Evolutionary conservation across 2,888 invertebrate genomes (phyloP), one percentile per base, ranked within the genome.

Genomic region (Junonia oenone): DNA sequence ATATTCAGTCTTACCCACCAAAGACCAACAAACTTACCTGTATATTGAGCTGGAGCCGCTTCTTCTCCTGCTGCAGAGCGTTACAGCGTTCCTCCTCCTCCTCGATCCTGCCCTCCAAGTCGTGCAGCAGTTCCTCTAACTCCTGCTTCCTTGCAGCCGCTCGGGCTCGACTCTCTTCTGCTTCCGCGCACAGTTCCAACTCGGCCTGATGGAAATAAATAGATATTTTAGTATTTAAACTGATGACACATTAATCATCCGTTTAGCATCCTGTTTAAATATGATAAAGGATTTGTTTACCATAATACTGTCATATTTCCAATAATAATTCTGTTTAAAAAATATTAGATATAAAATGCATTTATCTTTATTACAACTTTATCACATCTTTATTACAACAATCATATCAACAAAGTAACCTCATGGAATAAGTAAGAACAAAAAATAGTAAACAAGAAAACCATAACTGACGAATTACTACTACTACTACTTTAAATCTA

Each of bases 101-200:
- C 80, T 99, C 99, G 66, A 99, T 95, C 58, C 99, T 92, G 0
- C 97, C 95, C 86, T 99, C 98, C 75, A 99, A 91, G 79, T 99
- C 99, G 75, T 98, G 98, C 68, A 99, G 92, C 73, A 99, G 95
- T 73, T 99, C 99, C 82, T 99, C 99, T 55, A 99, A 84, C 85
- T 99, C 99, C 76, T 96, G 96, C 72, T 97, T 97, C 15, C 97
- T 91, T 0, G 97, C 95, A 6, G 96, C 95, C 19, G 99, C 92
- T 50, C 98, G 93, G 0, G 96, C 95, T 19, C 98, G 92, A 83
- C 96, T 96, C 85, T 99, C 99, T 72, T 99, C 99, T 0, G 99
- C 98, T 83, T 99, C 99, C 2, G 99, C 99, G 77, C 98, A 98
- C 19, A 99, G 90, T 76, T 99, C 99, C 13, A 97, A 93, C 89